Conservation (phyloP, 1,140 invertebrate genomes). For the Pseudomyrmex gracilis region DNA sequence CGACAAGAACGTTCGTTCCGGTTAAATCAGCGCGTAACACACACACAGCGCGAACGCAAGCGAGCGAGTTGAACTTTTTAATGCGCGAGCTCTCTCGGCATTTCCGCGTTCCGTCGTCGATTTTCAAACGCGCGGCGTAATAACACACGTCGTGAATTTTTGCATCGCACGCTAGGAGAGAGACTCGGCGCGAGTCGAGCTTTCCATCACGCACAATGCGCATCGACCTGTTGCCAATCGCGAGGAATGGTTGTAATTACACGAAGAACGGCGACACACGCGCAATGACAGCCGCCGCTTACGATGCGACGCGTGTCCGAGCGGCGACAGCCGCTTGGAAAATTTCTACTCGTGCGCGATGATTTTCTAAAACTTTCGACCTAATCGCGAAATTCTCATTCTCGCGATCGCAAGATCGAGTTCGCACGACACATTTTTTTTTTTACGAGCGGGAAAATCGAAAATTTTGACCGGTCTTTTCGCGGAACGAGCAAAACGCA, state of each 20-base stretch:
- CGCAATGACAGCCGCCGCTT: background rate
- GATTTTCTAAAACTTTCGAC: slow-evolving; percentile 42
- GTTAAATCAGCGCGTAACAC: background rate
- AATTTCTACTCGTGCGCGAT: background rate
- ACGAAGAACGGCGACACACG: background rate
- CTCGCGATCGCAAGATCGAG: background rate
- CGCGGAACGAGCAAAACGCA: no score
- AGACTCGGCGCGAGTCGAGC: background rate
- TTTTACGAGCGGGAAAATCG: slow-evolving; percentile 7
- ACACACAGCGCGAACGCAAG: background rate
- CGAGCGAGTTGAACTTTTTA: slow-evolving; percentile 6
- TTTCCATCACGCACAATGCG: slow-evolving; percentile 26
- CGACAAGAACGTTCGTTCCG: background rate
- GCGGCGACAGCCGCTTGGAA: background rate
- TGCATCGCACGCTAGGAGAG: background rate
- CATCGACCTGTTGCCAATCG: background rate
- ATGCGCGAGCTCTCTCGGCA: background rate
- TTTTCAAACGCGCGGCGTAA: slow-evolving; percentile 6
- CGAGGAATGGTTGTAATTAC: slow-evolving; percentile 29
- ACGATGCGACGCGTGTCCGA: slow-evolving; percentile 7
- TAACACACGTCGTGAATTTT: background rate
- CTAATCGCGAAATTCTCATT: slow-evolving; percentile 26
- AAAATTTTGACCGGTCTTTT: background rate
- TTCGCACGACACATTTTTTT: slow-evolving; percentile 7
- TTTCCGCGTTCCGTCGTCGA: background rate